Conservation (phyloP, 2,888 invertebrate species). For the Lycia hirtaria region DNA sequence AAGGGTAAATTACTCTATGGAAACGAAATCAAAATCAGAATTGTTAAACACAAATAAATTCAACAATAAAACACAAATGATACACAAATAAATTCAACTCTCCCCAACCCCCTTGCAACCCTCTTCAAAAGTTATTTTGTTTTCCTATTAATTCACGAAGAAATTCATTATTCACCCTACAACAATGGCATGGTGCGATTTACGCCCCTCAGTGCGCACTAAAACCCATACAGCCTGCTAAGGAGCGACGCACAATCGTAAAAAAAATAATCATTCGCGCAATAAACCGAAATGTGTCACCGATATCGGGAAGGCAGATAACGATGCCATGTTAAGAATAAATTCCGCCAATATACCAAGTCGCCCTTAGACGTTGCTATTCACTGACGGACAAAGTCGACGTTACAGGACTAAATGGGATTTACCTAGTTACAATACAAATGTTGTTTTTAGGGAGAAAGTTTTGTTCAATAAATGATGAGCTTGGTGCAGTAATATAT, state of each 20-base stretch:
- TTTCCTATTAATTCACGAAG: conserved; percentile 14
- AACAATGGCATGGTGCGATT: conserved; percentile 8
- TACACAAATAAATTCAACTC: too few species aligned
- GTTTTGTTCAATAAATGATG: too few species aligned
- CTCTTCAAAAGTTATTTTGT: not conserved
- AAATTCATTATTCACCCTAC: conserved; percentile 23
- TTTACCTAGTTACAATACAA: too few species aligned
- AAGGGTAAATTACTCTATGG: too few species aligned
- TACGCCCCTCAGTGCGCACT: conserved; percentile 18
- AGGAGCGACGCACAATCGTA: conserved; percentile 36
- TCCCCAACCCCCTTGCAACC: too few species aligned
- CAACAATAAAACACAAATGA: not conserved
- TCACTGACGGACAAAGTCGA: not conserved
- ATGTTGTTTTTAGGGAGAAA: too few species aligned
- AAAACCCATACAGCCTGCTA: conserved; percentile 20
- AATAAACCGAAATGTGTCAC: conserved; percentile 38
- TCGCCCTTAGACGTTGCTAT: conserved; percentile 12
- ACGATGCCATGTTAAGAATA: conserved; percentile 34
- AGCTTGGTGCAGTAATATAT: too few species aligned
- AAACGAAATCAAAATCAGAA: too few species aligned
- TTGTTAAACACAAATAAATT: too few species aligned
- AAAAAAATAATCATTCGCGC: conserved; percentile 43
- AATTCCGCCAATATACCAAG: conserved; percentile 34
- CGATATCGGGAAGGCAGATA: conserved; percentile 35
- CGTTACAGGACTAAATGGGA: not conserved